These are phyloP conservation scores for Hydropsyche tenuis DNA, from an alignment of 1,140 invertebrate genomes.

Conservation along the genomic window DNA sequence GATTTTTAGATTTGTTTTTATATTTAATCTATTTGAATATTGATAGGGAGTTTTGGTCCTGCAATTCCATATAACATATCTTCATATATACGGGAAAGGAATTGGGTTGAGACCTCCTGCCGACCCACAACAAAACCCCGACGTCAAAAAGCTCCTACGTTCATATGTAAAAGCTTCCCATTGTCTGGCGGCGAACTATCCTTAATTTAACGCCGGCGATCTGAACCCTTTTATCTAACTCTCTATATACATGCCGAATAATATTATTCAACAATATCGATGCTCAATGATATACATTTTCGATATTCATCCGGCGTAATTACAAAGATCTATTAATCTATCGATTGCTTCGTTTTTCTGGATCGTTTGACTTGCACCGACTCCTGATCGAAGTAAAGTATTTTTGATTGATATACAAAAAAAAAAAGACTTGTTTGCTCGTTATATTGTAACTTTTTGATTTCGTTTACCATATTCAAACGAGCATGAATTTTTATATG, in stretches of 20 bases:
- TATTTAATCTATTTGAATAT: too few species aligned
- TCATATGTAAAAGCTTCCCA: slow-evolving; percentile 15
- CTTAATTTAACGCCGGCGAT: slow-evolving; percentile 11
- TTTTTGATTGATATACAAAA: too few species aligned
- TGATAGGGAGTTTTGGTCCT: too few species aligned
- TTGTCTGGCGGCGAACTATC: slow-evolving; percentile 13
- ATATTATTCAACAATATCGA: slow-evolving; percentile 4
- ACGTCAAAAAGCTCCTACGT: slow-evolving; percentile 7
- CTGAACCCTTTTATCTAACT: not conserved
- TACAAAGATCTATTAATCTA: not conserved
- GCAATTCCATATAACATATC: too few species aligned
- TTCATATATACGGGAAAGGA: too few species aligned
- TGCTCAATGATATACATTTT: slow-evolving; percentile 4
- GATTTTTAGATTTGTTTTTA: too few species aligned
- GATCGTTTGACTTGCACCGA: not conserved
- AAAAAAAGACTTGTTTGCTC: too few species aligned
- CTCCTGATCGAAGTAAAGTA: too few species aligned
- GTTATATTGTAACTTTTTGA: too few species aligned
- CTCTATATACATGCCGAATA: not conserved
- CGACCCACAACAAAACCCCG: slow-evolving; percentile 13
- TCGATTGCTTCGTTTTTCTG: not conserved
- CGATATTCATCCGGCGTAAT: not conserved
- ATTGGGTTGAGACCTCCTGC: not conserved
- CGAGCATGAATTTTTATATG: too few species aligned
- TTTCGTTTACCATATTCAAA: too few species aligned